Evolutionary conservation across 64 coral and sea anemone genomes (phyloP), one percentile per base, ranked within the genome.

Genomic region (Hydrozoanthus tunicans): DNA sequence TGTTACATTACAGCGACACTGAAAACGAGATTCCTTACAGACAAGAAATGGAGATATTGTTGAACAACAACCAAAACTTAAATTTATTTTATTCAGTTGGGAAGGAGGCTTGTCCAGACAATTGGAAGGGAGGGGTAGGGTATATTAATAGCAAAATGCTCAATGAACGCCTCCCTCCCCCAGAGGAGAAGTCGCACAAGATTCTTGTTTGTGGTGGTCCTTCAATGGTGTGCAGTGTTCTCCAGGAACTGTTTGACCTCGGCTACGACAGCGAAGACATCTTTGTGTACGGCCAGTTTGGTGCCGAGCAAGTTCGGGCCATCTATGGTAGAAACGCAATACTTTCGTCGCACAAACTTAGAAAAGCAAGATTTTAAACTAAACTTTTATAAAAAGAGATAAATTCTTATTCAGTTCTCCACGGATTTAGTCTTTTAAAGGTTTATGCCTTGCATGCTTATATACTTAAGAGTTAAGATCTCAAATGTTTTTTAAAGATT

Each of bases 191-290:
- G 20, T 79, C 78, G 5, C 90, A 91, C 60, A 91, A 91, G 59
- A 82, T 91, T 60, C 90, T 91, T 26, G 58, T 91, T 51, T 91
- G 90, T 81, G 90, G 90, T 25, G 90, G 90, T 25, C 90, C 90
- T 32, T 73, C 90, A n/a, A 91, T 91, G 90, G 80, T 82, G 27
- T 80, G 78, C 56, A 81, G 13, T 55, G 78, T 72, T 6, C 78
- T 91, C 4, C 90, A 69, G 20, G 63, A 58, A 14, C 59, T 91
- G 66, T 91, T 26, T 72, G 78, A 82, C 23, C 66, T 91, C 11
- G 90, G 79, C 20, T 91, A 82, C 54, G n/a, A 53, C 53, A 82
- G 90, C 13, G 78, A 82, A 3, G 58, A 82, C 9, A 91, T 91
- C 10, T 91, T 91, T 61, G 90, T 91, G 0, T 91, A 91, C 10